phyloP scores from a whole-genome alignment of 2,113 vertebrate genomes.

The Eublepharis macularius region DNA sequence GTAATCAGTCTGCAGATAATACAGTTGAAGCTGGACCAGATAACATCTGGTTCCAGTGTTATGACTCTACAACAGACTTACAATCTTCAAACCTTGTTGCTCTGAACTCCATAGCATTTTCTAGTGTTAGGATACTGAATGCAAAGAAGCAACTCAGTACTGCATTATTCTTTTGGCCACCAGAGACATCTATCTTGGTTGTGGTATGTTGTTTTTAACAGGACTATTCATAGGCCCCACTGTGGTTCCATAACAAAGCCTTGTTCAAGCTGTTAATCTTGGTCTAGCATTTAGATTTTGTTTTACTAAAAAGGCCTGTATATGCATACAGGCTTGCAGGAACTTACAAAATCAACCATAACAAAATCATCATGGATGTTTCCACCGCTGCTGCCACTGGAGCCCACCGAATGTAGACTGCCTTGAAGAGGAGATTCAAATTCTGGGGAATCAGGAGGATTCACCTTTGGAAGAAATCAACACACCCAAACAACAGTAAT shows the following conservation, averaged over 20 bases:
- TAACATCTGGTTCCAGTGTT: not conserved
- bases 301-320: not conserved
- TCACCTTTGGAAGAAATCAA: conserved; percentile 79
- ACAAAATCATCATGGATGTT: conserved; percentile 94
- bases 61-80: not conserved
- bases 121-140: not conserved
- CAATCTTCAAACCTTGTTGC: not conserved
- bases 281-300: not conserved
- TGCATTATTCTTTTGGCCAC: not conserved
- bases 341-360: conserved; percentile 95
- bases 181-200: not conserved
- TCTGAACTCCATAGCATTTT: conserved; percentile 10
- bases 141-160: not conserved
- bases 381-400: conserved; percentile 83
- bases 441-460: conserved; percentile 89
- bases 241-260: not conserved
- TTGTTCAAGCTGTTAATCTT: not conserved
- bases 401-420: conserved; percentile 91
- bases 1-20: not conserved
- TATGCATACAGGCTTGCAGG: not conserved
- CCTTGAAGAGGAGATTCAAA: conserved; percentile 87
- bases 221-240: not conserved
- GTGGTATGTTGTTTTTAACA: not conserved
- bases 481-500: not conserved
- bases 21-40: not conserved